These are phyloP conservation scores for Hedychridium roseum DNA, from an alignment of 2,888 invertebrate species.

Conservation along the genomic window DNA sequence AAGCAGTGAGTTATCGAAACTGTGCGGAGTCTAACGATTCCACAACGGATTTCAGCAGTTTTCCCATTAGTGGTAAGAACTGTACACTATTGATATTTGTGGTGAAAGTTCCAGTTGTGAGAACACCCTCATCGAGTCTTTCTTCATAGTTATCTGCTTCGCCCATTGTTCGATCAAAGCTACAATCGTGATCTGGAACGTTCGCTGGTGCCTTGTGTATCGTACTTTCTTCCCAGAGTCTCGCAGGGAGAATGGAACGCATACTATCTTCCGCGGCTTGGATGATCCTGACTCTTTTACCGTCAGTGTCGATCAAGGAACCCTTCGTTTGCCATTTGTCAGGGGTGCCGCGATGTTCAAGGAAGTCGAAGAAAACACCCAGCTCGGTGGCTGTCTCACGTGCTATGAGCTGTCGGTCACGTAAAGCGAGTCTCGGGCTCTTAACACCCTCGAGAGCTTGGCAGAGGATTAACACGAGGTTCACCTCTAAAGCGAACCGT, in stretches of 20 bases:
- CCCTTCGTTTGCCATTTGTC: conserved; percentile 45
- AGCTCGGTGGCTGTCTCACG: conserved; percentile 60
- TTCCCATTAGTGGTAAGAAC: conserved; percentile 56
- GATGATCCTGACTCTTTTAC: conserved; percentile 40
- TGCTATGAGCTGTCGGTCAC: conserved; percentile 58
- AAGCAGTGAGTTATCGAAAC: conserved; percentile 50
- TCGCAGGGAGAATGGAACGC: conserved; percentile 41
- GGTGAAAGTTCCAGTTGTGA: conserved; percentile 53
- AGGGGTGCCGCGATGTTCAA: conserved; percentile 50
- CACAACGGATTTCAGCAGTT: conserved; percentile 55
- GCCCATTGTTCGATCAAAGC: conserved; percentile 3
- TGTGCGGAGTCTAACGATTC: conserved; percentile 57
- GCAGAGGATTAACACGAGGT: conserved; percentile 56
- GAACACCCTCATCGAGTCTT: conserved; percentile 35
- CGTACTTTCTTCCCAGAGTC: conserved; percentile 42
- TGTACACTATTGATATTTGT: conserved; percentile 39
- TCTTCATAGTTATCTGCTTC: conserved; percentile 16
- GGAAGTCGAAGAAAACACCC: conserved; percentile 59
- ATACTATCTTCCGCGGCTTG: conserved; percentile 33
- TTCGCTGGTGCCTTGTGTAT: conserved; percentile 42
- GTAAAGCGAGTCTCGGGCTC: conserved; percentile 54
- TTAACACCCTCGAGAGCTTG: conserved; percentile 58
- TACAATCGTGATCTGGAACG: conserved; percentile 19
- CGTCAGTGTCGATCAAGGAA: conserved; percentile 44
- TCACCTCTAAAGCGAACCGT: conserved; percentile 57